Percentiles rank a stretch among this genome's conserved stretches.
Conservation (phyloP, 2,888 invertebrate genomes). For the Furcula furcula region DNA sequence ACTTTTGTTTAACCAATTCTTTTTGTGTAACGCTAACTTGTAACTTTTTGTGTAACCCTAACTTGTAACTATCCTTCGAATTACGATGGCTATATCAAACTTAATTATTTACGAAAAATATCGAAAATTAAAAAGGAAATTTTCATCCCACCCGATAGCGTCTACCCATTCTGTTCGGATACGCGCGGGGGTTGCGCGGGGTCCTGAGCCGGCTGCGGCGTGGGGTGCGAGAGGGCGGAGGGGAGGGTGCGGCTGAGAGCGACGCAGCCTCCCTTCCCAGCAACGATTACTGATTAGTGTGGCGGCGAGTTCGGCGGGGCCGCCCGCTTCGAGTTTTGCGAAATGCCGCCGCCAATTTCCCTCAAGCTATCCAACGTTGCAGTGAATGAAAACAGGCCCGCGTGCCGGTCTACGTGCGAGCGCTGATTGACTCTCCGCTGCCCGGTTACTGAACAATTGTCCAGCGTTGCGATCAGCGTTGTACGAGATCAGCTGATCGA, state of each 20-base stretch:
- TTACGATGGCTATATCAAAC: too few relatives aligned
- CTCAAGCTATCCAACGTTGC: slow-evolving; percentile 20
- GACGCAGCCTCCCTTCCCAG: slow-evolving; percentile 79
- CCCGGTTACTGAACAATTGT: slow-evolving; percentile 28
- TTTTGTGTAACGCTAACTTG: too few relatives aligned
- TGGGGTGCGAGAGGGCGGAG: too few relatives aligned
- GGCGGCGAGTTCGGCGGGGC: slow-evolving; percentile 72
- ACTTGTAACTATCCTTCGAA: too few relatives aligned
- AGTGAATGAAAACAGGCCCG: slow-evolving; percentile 31
- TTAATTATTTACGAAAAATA: too few relatives aligned
- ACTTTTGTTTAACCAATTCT: too few relatives aligned
- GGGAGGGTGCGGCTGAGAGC: slow-evolving; percentile 44
- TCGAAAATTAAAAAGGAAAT: slow-evolving; percentile 7
- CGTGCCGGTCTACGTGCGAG: slow-evolving; percentile 18
- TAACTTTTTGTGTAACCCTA: too few relatives aligned
- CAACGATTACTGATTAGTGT: slow-evolving; percentile 83
- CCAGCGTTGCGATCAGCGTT: too few relatives aligned
- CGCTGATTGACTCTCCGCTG: slow-evolving; percentile 15
- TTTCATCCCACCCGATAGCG: slow-evolving; percentile 34
- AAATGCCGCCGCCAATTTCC: slow-evolving; percentile 58
- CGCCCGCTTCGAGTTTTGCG: slow-evolving; percentile 57
- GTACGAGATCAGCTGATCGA: slow-evolving; percentile 65
- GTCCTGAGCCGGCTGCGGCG: slow-evolving; percentile 16
- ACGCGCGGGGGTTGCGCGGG: slow-evolving; percentile 48
- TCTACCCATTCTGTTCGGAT: slow-evolving; percentile 43